Evolutionary conservation across 2,113 vertebrate species (phyloP).

Genomic region (Prunella himalayana): DNA sequence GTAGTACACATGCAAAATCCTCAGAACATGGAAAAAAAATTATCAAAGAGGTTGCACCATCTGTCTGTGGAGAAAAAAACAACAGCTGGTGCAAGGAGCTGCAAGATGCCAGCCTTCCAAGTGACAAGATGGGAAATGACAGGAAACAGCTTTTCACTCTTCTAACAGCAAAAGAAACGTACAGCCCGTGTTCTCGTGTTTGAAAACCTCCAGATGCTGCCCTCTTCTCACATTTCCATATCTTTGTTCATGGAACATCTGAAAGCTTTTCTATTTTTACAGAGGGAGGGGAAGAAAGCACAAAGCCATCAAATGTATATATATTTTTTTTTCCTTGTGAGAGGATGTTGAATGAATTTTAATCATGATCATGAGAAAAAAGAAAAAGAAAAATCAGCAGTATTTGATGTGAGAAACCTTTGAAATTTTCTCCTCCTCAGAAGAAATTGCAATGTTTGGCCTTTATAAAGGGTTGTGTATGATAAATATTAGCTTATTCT

Average conservation of each 20-base stretch:
- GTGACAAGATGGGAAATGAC: slow-evolving; percentile 97
- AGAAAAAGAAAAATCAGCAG: slow-evolving; percentile 21
- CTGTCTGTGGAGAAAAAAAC: slow-evolving; percentile 81
- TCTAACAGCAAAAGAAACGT: slow-evolving; percentile 78
- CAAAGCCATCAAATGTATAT: slow-evolving; percentile 58
- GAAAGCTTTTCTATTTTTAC: slow-evolving; percentile 70
- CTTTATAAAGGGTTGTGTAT: not conserved
- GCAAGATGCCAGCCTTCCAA: slow-evolving; percentile 90
- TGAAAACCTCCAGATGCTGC: slow-evolving; percentile 89
- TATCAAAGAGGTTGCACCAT: slow-evolving; percentile 86
- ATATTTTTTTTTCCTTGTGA: not conserved
- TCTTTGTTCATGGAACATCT: slow-evolving; percentile 81
- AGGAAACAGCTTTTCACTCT: slow-evolving; percentile 92
- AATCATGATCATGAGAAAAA: slow-evolving; percentile 20
- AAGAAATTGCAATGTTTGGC: not conserved
- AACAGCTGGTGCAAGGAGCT: slow-evolving; percentile 88
- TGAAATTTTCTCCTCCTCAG: slow-evolving; percentile 43
- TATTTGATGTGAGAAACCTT: slow-evolving; percentile 46
- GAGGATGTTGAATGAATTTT: slow-evolving; percentile 62
- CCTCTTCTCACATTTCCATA: slow-evolving; percentile 77
- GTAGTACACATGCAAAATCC: slow-evolving; percentile 58
- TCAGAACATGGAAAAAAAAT: slow-evolving; percentile 46
- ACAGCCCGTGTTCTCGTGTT: slow-evolving; percentile 79
- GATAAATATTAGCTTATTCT: slow-evolving; percentile 18
- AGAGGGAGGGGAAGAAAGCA: slow-evolving; percentile 45